Percentiles rank a stretch among this genome's conserved stretches.
phyloP scores from a whole-genome alignment of 2,888 invertebrate genomes.

The Epiblema foenella region DNA sequence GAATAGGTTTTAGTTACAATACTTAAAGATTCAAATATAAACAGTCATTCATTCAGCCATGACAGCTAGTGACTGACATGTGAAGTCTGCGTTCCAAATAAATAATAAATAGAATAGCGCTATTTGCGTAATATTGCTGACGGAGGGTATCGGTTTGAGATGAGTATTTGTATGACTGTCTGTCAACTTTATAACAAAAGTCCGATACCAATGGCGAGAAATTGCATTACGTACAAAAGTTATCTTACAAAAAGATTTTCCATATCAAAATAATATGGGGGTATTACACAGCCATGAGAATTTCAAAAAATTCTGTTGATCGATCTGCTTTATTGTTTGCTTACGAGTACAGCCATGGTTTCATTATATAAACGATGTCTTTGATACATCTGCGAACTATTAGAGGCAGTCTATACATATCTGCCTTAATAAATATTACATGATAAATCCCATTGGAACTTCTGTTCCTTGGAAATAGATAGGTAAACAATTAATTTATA shows the following conservation, averaged over 20 bases:
- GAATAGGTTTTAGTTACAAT: not conserved
- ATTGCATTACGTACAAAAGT: not conserved
- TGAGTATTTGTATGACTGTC: constrained; percentile 9
- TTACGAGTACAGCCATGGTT: too few relatives aligned
- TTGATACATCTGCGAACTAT: too few relatives aligned
- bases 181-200: not conserved
- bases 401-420: too few relatives aligned
- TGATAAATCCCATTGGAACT: too few relatives aligned
- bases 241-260: not conserved
- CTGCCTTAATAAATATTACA: too few relatives aligned
- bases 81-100: constrained; percentile 5
- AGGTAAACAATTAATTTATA: too few relatives aligned
- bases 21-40: constrained; percentile 20
- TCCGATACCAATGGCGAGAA: constrained; percentile 4
- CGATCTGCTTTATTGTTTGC: too few relatives aligned
- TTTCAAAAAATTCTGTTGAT: too few relatives aligned
- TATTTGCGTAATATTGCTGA: constrained; percentile 1
- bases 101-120: constrained; percentile 8
- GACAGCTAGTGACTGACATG: constrained; percentile 12
- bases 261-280: too few relatives aligned
- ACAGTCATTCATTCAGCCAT: not conserved
- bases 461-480: too few relatives aligned
- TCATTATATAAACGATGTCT: too few relatives aligned
- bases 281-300: too few relatives aligned
- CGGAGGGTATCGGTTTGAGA: not conserved